phyloP scores from a whole-genome alignment of 2,797 vertebrate species.

The Enteromius argenteus region DNA sequence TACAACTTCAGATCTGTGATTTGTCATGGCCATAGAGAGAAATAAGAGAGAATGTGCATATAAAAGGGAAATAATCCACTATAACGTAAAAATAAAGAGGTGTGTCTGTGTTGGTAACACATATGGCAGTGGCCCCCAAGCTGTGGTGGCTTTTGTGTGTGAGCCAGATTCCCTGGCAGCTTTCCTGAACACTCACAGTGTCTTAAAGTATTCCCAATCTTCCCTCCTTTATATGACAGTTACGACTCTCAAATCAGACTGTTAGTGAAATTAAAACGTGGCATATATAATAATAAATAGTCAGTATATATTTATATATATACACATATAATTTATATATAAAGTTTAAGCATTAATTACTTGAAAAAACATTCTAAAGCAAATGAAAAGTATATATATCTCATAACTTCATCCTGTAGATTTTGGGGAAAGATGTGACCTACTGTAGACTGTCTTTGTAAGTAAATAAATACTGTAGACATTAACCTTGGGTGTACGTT shows the following conservation, averaged over 20 bases:
- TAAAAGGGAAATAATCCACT: background rate
- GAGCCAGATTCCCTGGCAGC: slow-evolving; percentile 7
- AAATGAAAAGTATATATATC: too few species aligned
- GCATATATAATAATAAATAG: too few species aligned
- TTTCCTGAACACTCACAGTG: background rate
- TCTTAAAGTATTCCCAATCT: slow-evolving; percentile 12
- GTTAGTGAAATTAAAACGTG: background rate
- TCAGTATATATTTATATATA: too few species aligned
- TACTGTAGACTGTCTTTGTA: too few species aligned
- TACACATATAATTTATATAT: too few species aligned
- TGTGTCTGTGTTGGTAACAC: background rate
- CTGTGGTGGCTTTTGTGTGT: background rate
- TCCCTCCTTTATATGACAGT: background rate
- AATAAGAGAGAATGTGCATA: background rate
- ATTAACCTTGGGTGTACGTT: background rate
- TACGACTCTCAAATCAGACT: background rate
- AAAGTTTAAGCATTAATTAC: too few species aligned
- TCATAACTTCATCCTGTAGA: too few species aligned
- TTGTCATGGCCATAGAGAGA: background rate
- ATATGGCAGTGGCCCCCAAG: background rate
- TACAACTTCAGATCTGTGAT: background rate
- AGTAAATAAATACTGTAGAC: too few species aligned
- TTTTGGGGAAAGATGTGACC: too few species aligned
- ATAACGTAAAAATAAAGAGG: background rate
- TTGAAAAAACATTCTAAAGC: too few species aligned